Evolutionary conservation across 2,113 vertebrate genomes (phyloP), one percentile per base, ranked within the genome.

Genomic region (Anoura caudifer): DNA sequence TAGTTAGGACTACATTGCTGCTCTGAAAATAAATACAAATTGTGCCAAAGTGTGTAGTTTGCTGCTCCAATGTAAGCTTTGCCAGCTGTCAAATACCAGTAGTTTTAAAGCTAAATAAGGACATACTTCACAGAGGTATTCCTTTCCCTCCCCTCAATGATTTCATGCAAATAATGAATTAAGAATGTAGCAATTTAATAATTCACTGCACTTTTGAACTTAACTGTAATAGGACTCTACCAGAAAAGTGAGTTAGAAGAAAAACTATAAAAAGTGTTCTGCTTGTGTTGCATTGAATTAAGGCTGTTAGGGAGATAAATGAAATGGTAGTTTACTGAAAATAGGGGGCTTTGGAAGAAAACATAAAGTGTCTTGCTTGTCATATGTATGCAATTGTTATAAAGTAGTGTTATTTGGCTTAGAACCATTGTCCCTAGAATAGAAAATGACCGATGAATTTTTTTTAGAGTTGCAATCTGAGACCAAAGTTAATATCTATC

Each of bases 131-230:
- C 38, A 61, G 36, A 83, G 10, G 5, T 81, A 91, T 79, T 93
- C 47, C 52, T 87, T 77, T 31, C 19, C 28, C 45, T 38, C 38
- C 12, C 63, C 6, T 43, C 4, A 1, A 38, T 63, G 20, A 88
- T 67, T 91, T 63, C 54, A 69, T 69, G 24, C 2, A 82, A 94
- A 93, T 70, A 67, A 83, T 61, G 12, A 72, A 84, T 59, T 59
- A 90, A 63, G 50, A 94, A 88, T 69, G 15, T 61, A 87, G 61
- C 59, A 80, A 67, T 76, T 93, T 95, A 93, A 96, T 65, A 96
- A 96, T 77, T 85, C 33, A 82, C 31, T 41, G 3, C n/a, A 93
- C 54, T 96, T 97, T 91, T 83, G 45, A 97, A 85, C 20, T 83
- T 94, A 45, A 13, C 19, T 69, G 63, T 90, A 95, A 94, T 80